phyloP scores from a whole-genome alignment of 2,797 vertebrate genomes.

The Microctenopoma steveboyesi region DNA sequence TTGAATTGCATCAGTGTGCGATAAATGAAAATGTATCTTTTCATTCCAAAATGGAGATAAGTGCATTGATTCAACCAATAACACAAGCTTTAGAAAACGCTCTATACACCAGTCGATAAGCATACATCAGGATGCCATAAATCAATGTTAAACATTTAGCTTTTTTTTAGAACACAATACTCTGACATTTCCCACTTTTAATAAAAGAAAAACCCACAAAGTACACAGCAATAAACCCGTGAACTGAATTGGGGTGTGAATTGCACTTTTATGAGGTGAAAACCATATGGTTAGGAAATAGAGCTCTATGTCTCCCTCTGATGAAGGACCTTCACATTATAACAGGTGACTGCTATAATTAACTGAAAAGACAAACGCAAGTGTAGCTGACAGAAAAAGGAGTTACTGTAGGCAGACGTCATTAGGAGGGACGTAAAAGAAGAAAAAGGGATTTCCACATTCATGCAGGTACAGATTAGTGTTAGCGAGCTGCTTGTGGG shows the following conservation, averaged over 20 bases:
- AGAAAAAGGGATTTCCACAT: too few relatives aligned
- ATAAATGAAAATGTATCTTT: conserved; percentile 13
- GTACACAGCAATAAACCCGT: background rate
- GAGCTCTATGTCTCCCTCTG: background rate
- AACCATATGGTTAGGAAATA: conserved; percentile 5
- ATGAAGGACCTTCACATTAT: conserved; percentile 21
- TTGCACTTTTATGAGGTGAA: conserved; percentile 17
- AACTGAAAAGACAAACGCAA: background rate
- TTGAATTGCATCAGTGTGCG: conserved; percentile 4
- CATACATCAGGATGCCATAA: background rate
- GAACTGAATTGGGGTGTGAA: conserved; percentile 9
- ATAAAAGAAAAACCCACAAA: background rate
- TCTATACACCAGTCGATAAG: too few relatives aligned
- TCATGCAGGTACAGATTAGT: background rate
- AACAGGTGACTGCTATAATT: background rate
- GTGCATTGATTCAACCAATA: background rate
- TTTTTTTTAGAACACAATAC: conserved; percentile 12
- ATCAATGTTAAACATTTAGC: background rate
- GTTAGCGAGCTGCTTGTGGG: background rate
- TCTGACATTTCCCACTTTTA: conserved; percentile 11
- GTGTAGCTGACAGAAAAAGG: background rate
- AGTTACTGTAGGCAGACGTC: background rate
- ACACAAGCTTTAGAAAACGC: background rate
- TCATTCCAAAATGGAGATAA: conserved; percentile 7
- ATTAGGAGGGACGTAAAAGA: too few relatives aligned